Percentiles rank a stretch among this genome's conserved stretches.
Conservation (phyloP, 2,797 vertebrate species). For the Alcedo quadribrachys region DNA sequence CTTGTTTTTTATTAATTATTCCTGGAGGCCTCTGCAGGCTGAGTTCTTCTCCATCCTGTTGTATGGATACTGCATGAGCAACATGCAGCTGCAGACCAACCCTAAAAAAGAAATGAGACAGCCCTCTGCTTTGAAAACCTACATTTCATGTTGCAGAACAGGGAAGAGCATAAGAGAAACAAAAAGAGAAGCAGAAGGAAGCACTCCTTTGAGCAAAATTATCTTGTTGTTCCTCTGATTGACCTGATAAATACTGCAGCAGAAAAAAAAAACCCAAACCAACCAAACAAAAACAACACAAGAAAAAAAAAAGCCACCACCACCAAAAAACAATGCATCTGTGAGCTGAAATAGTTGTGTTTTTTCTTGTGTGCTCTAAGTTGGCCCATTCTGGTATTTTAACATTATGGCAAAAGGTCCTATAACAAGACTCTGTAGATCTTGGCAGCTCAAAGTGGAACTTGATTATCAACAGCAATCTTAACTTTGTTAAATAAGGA, state of each 20-base stretch:
- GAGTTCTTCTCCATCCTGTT: neutral
- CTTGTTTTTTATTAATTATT: neutral
- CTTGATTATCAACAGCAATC: conserved; percentile 5
- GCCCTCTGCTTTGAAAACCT: neutral
- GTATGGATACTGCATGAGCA: rapidly evolving
- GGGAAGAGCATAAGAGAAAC: rapidly evolving
- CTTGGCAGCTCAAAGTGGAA: neutral
- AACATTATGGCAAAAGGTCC: neutral
- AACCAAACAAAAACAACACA: too few species aligned
- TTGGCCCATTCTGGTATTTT: neutral
- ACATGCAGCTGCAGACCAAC: neutral
- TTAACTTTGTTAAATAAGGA: conserved; percentile 6
- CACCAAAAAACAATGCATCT: neutral
- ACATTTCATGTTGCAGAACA: neutral
- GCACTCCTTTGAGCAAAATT: neutral
- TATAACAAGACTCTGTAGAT: neutral
- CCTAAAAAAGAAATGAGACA: neutral
- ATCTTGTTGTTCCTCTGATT: neutral
- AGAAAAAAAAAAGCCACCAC: neutral
- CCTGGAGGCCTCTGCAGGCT: neutral
- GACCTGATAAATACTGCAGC: neutral
- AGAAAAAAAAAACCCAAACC: neutral
- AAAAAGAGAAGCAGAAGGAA: neutral
- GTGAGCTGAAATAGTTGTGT: neutral
- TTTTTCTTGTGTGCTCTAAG: neutral